Evolutionary conservation across 2,797 vertebrate genomes (phyloP).

Genomic region (Nothura maculosa): DNA sequence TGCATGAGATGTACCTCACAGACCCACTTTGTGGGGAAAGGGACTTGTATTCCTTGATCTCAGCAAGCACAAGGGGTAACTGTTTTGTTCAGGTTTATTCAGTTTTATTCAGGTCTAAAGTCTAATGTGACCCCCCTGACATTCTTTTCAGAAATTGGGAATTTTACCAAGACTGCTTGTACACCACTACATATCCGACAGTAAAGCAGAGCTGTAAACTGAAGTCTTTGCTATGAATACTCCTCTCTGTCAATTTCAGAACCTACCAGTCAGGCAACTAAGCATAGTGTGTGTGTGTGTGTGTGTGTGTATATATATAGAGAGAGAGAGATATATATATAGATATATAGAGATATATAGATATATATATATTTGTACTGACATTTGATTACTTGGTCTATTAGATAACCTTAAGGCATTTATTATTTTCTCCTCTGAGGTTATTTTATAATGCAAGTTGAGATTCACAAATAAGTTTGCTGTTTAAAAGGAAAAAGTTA

Average conservation of each 20-base stretch:
- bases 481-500: not conserved
- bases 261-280: not conserved
- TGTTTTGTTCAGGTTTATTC: not conserved
- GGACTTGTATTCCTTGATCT: not conserved
- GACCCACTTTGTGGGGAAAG: too few relatives aligned
- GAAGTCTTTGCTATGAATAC: not conserved
- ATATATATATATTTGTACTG: not conserved
- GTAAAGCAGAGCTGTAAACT: not conserved
- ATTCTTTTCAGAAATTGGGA: not conserved
- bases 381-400: not conserved
- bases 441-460: not conserved
- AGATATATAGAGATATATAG: too few relatives aligned
- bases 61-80: accelerated
- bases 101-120: not conserved
- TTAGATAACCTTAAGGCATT: not conserved
- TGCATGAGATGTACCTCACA: accelerated
- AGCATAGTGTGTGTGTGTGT: too few relatives aligned
- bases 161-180: not conserved
- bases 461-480: not conserved
- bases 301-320: too few relatives aligned
- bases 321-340: too few relatives aligned
- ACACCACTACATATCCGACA: not conserved
- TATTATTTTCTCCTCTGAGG: not conserved
- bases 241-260: not conserved
- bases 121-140: not conserved